Base-by-base conservation (phyloP, 2,797 vertebrate genomes). In the Anomalospiza imberbis region DNA sequence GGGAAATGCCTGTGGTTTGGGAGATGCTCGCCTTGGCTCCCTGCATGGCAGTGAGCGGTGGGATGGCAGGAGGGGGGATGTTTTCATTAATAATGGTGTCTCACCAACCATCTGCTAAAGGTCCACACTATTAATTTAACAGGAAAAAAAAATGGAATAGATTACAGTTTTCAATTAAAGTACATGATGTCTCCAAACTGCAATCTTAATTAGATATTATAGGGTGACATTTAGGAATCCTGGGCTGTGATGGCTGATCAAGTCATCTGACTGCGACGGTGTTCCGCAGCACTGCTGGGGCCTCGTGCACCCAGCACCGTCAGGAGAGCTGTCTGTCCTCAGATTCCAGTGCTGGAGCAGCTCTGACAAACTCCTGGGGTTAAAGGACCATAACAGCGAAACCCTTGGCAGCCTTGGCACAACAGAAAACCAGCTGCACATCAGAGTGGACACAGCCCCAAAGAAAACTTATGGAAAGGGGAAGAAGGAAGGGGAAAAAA, bases 91-190 rank as follows among this genome's bases (percentile, higher is more conserved):
- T 94, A 95, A 93, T 89, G 17, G 86, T 31, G n/a, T 94, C 97
- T 94, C 77, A 19, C 81, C 71, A 95, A 91, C 93, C 91, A 94
- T 96, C 95, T 96, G 94, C 96, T 97, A 96, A 96, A 97, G 96
- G 96, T 96, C 96, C 96, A 93, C 61, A 45, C 97, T 94, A 96
- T 95, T 94, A 94, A 96, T 96, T 96, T 94, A 96, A 92, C 72
- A 60, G 80, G 76, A 67, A 96, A 94, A 96, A 94, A 95, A 96
- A 95, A 88, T 32, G 47, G 85, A 94, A 91, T 76, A 92, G 95
- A 97, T 96, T 90, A 90, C 86, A 83, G 87, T 92, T 95, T 95
- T 97, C 95, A 95, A 95, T 96, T 96, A 97, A 96, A 95, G 92
- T 88, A 96, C 93, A 96, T 61, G 88, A 95, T 85, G 90, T 76